These are phyloP conservation scores for Limonius californicus DNA, from an alignment of 1,140 invertebrate species.

Conservation along the genomic window DNA sequence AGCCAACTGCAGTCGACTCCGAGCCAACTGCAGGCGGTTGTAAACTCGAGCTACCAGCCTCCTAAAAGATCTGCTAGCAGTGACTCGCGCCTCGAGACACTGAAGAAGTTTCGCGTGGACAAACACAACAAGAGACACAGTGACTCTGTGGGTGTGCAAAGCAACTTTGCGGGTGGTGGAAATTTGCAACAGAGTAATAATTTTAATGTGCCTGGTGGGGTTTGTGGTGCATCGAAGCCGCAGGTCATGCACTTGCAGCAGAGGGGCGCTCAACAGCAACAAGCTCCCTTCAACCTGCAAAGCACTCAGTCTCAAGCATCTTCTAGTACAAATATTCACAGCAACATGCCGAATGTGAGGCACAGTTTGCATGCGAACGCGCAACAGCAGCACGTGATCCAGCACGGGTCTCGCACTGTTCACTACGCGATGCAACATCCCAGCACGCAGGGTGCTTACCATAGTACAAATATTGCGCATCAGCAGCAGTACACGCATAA, in stretches of 20 bases:
- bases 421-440: slow-evolving; percentile 9
- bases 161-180: slow-evolving; percentile 14
- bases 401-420: not conserved
- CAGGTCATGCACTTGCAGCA: not conserved
- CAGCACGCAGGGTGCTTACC: slow-evolving; percentile 4
- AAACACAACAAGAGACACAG: slow-evolving; percentile 39
- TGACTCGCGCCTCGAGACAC: slow-evolving; percentile 40
- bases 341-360: not conserved
- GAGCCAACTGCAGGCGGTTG: not conserved
- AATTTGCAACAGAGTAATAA: not conserved
- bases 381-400: slow-evolving; percentile 8
- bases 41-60: not conserved
- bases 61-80: slow-evolving; percentile 37
- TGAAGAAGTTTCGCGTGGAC: slow-evolving; percentile 46
- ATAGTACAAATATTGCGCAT: slow-evolving; percentile 17
- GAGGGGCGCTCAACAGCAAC: slow-evolving; percentile 13
- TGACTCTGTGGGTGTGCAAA: slow-evolving; percentile 11
- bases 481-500: slow-evolving; percentile 13
- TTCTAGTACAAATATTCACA: not conserved
- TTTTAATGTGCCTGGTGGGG: not conserved
- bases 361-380: not conserved
- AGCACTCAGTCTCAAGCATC: not conserved
- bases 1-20: not conserved
- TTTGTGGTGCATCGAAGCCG: too few species aligned
- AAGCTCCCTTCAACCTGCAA: not conserved